phyloP scores from a whole-genome alignment of 2,888 invertebrate species.

The Lomographa bimaculata region DNA sequence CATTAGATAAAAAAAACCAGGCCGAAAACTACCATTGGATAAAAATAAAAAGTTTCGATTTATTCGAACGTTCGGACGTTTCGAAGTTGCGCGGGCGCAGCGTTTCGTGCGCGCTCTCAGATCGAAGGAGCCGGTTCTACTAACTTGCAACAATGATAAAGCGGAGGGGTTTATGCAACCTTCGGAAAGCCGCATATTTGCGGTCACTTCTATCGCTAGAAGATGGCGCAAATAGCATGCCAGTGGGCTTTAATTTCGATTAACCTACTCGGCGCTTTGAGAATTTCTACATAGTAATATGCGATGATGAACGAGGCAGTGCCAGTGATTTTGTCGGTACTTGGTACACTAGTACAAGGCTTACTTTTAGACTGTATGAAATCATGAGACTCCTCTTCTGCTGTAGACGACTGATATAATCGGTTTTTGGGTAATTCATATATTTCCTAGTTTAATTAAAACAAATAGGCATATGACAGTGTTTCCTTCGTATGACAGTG shows the following conservation, averaged over 20 bases:
- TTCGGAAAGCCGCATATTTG: slow-evolving; percentile 77
- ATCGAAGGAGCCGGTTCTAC: slow-evolving; percentile 63
- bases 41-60: slow-evolving; percentile 29
- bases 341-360: no score
- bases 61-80: slow-evolving; percentile 33
- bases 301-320: slow-evolving; percentile 4
- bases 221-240: slow-evolving; percentile 65
- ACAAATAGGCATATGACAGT: no score
- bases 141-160: slow-evolving; percentile 64
- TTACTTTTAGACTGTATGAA: no score
- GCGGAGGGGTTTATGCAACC: slow-evolving; percentile 69
- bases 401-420: no score
- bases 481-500: no score
- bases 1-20: slow-evolving; percentile 17
- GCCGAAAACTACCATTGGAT: slow-evolving; percentile 13
- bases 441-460: no score
- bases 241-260: slow-evolving; percentile 38
- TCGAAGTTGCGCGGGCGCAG: slow-evolving; percentile 46
- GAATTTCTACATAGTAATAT: slow-evolving; percentile 2
- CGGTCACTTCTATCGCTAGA: slow-evolving; percentile 62
- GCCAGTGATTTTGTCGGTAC: no score
- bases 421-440: no score
- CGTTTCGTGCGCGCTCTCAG: slow-evolving; percentile 59
- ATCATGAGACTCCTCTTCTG: no score
- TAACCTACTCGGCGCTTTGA: slow-evolving; percentile 54